These are phyloP conservation scores for Zonitis immaculata DNA, from an alignment of 2,888 invertebrate genomes.

Conservation along the genomic window DNA sequence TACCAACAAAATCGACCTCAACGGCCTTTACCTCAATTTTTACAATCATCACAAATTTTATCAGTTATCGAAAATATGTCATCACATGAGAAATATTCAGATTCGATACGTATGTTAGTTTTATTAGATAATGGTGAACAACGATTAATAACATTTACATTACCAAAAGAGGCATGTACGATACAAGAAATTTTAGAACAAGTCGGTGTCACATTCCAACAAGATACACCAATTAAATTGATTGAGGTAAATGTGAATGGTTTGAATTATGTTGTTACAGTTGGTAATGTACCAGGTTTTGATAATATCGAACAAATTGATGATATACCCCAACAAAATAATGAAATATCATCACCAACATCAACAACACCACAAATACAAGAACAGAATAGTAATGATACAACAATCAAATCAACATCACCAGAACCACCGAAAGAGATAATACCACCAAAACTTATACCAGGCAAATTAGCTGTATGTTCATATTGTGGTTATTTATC, in stretches of 20 bases:
- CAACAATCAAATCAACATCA: constrained; percentile 28
- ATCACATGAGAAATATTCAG: constrained; percentile 53
- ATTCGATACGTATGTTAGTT: constrained; percentile 76
- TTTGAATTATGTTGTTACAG: constrained; percentile 75
- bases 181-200: constrained; percentile 78
- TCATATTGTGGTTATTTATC: constrained; percentile 75
- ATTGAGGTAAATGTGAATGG: constrained; percentile 69
- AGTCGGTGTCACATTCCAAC: constrained; percentile 66
- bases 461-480: constrained; percentile 75
- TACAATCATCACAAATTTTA: constrained; percentile 42
- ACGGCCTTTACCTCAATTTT: constrained; percentile 37
- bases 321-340: not conserved
- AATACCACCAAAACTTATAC: constrained; percentile 57
- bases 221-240: constrained; percentile 68
- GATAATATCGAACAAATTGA: not conserved
- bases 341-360: not conserved
- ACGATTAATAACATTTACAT: constrained; percentile 74
- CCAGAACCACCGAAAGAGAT: constrained; percentile 54
- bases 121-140: constrained; percentile 74
- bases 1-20: constrained; percentile 18
- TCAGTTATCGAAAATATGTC: constrained; percentile 48
- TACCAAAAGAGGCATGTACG: constrained; percentile 77
- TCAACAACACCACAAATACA: constrained; percentile 1
- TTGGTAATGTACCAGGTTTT: constrained; percentile 48
- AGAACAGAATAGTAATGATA: constrained; percentile 5